Percentiles rank a stretch among this genome's conserved stretches.
phyloP scores from a whole-genome alignment of 1,140 invertebrate species.

The Pogonus chalceus region DNA sequence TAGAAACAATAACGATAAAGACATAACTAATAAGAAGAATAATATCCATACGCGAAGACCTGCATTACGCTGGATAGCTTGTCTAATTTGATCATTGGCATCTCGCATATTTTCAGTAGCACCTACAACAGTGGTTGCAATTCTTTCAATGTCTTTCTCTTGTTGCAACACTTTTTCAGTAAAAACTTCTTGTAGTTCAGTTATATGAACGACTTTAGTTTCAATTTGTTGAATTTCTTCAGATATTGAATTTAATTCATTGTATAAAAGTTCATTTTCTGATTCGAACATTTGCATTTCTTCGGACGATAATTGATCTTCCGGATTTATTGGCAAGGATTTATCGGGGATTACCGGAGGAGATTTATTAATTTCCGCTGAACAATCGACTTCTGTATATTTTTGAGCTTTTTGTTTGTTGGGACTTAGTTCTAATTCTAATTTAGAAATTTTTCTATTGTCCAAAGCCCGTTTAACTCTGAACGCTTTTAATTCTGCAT shows the following conservation, averaged over 20 bases:
- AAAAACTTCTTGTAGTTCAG: conserved; percentile 92
- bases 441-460: conserved; percentile 63
- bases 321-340: conserved; percentile 15
- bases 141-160: conserved; percentile 84
- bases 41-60: conserved; percentile 87
- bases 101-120: conserved; percentile 92
- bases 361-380: not conserved
- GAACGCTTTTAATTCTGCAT: conserved; percentile 78
- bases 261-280: conserved; percentile 71
- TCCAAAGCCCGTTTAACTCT: conserved; percentile 75
- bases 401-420: conserved; percentile 23
- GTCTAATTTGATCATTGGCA: conserved; percentile 92
- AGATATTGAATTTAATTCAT: conserved; percentile 72
- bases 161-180: conserved; percentile 94
- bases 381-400: not conserved
- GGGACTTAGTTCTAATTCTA: conserved; percentile 44
- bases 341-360: not conserved
- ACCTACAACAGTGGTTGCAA: conserved; percentile 76
- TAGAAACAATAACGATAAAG: conserved; percentile 88
- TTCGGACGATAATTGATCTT: conserved; percentile 65
- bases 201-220: conserved; percentile 90
- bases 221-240: conserved; percentile 74
- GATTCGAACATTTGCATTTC: conserved; percentile 85
- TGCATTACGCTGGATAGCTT: conserved; percentile 94
- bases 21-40: conserved; percentile 92